Base-by-base conservation (phyloP, 2,113 vertebrate species). In the Micronycteris hirsuta region DNA sequence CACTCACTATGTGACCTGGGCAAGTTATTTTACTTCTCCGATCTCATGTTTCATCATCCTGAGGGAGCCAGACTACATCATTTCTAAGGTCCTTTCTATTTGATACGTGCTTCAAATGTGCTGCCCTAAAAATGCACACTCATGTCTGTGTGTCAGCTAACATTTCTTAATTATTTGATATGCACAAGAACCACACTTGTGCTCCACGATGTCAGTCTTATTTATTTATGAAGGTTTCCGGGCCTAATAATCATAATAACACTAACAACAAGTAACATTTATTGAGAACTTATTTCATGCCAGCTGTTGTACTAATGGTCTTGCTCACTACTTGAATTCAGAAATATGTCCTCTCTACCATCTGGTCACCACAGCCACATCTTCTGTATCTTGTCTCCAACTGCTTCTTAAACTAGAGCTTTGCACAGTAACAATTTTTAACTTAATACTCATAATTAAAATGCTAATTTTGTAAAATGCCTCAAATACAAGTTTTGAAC, bases 361-460 rank as follows among this genome's bases (percentile, higher is more conserved):
- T 47, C 36, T 83, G 33, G 41, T 41, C n/a, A 73, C 41, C 10
- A 33, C 8, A 56, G 58, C 10, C 28, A 11, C 43, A 14, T 67
- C 84, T 56, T 86, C 80, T 96, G 31, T 36, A 56, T 43, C 36
- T 36, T 70, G 43, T 43, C 54, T 84, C 63, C 54, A 78, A 63
- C 31, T 78, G 68, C 58, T 73, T 20, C 45, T 70, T 90, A 77
- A n/a, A 70, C 41, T 74, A 91, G 61, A 92, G 28, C 28, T 81
- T 36, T 63, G 28, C 82, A 47, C 68, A 67, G 45, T 24, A 93
- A 82, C 0, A 19, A 74, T 54, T 58, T 63, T 19, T 0, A 38
- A 70, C 7, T 31, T 68, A 95, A 68, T 58, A 89, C 49, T 91
- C 67, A 80, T 65, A 83, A 86, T 70, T 92, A 96, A 91, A 83